phyloP scores from a whole-genome alignment of 2,888 invertebrate genomes.

The Athetis lepigone region DNA sequence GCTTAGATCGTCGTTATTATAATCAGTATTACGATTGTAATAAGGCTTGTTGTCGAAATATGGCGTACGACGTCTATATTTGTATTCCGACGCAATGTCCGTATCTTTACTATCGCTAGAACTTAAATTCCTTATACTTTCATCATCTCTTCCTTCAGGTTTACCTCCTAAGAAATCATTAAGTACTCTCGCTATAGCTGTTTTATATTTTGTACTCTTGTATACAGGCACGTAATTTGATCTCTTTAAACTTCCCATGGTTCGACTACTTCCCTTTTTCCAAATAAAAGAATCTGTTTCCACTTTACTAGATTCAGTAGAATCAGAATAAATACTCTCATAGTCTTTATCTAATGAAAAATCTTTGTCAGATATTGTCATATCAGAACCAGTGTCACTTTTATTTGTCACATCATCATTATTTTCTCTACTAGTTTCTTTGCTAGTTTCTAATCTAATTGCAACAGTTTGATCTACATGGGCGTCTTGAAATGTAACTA shows the following conservation, averaged over 20 bases:
- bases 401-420: constrained; percentile 39
- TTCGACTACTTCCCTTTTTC: constrained; percentile 66
- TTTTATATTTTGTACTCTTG: constrained; percentile 70
- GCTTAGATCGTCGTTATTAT: constrained; percentile 63
- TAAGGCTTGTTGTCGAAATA: constrained; percentile 36
- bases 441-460: constrained; percentile 57
- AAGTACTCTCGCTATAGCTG: constrained; percentile 69
- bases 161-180: constrained; percentile 74
- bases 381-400: constrained; percentile 51
- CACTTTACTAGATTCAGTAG: constrained; percentile 75
- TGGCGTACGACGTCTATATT: constrained; percentile 32
- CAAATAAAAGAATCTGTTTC: constrained; percentile 79
- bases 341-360: constrained; percentile 52
- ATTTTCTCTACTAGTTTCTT: constrained; percentile 55
- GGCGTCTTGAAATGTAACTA: constrained; percentile 79
- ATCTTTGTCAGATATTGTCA: constrained; percentile 58
- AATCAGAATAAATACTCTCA: constrained; percentile 70
- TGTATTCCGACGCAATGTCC: constrained; percentile 54
- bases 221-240: constrained; percentile 71
- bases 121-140: constrained; percentile 61
- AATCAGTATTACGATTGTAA: constrained; percentile 23
- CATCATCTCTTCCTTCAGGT: constrained; percentile 45
- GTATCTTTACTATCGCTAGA: constrained; percentile 64
- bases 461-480: constrained; percentile 51
- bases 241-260: constrained; percentile 59